Evolutionary conservation across 2,797 vertebrate species (phyloP).

Genomic region (Pygocentrus nattereri): DNA sequence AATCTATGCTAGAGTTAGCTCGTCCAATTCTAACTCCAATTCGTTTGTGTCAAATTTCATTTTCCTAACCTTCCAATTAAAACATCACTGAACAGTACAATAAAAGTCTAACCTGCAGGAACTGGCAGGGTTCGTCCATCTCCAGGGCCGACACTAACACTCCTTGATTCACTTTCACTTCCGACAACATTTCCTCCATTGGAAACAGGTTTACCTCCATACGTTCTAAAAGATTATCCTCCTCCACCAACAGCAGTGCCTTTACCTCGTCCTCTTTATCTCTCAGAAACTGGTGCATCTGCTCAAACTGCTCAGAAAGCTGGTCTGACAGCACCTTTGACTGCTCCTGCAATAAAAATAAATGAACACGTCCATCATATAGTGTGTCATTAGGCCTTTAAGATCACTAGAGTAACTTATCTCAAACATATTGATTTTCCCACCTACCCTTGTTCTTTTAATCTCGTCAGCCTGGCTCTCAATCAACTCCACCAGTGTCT

Average conservation of each 20-base stretch:
- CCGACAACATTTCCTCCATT: conserved; percentile 37
- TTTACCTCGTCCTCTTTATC: conserved; percentile 47
- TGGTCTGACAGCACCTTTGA: conserved; percentile 8
- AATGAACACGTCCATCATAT: no score
- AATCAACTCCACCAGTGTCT: conserved; percentile 29
- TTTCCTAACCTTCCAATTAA: no score
- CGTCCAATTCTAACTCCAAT: no score
- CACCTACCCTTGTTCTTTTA: conserved; percentile 42
- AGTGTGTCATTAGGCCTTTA: not conserved
- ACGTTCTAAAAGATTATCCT: conserved; percentile 9
- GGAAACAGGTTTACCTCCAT: conserved; percentile 43
- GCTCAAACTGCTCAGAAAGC: conserved; percentile 50
- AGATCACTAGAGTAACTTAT: not conserved
- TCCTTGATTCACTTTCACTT: conserved; percentile 54
- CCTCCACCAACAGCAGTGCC: conserved; percentile 16
- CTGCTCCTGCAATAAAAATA: conserved; percentile 28
- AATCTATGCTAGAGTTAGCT: no score
- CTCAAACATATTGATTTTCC: not conserved
- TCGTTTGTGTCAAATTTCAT: no score
- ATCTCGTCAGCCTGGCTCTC: conserved; percentile 36
- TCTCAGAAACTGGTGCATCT: conserved; percentile 54
- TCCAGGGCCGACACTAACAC: conserved; percentile 31
- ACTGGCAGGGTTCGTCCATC: conserved; percentile 18
- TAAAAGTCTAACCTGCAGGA: conserved; percentile 41
- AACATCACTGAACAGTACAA: no score